Evolutionary conservation across 2,888 invertebrate genomes (phyloP).

Genomic region (Nemoura dubitans): DNA sequence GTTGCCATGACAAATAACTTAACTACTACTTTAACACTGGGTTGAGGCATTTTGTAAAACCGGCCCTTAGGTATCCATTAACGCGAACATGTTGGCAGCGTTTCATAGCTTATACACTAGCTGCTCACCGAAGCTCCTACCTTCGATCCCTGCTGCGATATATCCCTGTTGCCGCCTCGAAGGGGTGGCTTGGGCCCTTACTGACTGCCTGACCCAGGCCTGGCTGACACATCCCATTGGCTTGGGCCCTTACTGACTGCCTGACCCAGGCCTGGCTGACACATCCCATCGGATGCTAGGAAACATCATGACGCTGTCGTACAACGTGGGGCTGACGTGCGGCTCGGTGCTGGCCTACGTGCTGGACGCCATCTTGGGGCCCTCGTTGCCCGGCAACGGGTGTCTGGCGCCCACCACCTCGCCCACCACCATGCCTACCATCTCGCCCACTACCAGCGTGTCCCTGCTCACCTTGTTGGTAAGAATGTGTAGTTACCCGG

Average conservation of each 20-base stretch:
- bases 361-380: slow-evolving; percentile 66
- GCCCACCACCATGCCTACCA: background rate
- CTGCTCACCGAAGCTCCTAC: too few relatives aligned
- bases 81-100: too few relatives aligned
- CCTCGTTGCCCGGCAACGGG: slow-evolving; percentile 57
- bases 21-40: too few relatives aligned
- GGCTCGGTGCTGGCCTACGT: slow-evolving; percentile 87
- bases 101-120: too few relatives aligned
- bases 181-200: background rate
- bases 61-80: too few relatives aligned
- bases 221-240: background rate
- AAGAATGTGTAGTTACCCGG: too few relatives aligned
- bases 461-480: too few relatives aligned
- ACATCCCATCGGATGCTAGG: slow-evolving; percentile 69
- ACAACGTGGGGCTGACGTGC: slow-evolving; percentile 85
- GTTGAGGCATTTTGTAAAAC: too few relatives aligned
- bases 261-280: background rate
- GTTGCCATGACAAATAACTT: too few relatives aligned
- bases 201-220: background rate
- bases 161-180: too few relatives aligned
- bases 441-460: background rate
- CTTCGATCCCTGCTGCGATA: too few relatives aligned
- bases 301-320: slow-evolving; percentile 93
- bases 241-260: background rate
- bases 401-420: slow-evolving; percentile 8